Conservation (phyloP, 2,888 invertebrate species). For the Deilephila porcellus region DNA sequence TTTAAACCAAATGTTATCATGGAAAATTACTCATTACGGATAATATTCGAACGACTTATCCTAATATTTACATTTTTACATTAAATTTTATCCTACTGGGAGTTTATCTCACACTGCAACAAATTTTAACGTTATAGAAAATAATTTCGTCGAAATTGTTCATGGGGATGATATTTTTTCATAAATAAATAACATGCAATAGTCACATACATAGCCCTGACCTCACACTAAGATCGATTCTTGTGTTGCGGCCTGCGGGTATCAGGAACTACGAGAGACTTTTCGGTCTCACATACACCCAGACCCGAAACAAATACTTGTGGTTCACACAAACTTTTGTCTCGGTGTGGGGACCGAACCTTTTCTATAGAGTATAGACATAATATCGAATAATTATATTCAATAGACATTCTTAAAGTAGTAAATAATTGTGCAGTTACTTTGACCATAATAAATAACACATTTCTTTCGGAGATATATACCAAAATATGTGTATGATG, state of each 20-base stretch:
- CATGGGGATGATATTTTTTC: neutral
- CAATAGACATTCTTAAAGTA: too few relatives aligned
- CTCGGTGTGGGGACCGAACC: too few relatives aligned
- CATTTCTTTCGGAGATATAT: neutral
- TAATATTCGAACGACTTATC: neutral
- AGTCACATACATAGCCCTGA: too few relatives aligned
- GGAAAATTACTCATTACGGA: neutral
- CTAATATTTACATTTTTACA: conserved; percentile 24
- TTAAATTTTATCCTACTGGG: neutral
- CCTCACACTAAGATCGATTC: too few relatives aligned
- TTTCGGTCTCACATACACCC: too few relatives aligned
- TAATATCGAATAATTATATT: neutral
- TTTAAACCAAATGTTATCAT: neutral
- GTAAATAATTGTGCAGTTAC: too few relatives aligned
- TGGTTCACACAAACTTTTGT: too few relatives aligned
- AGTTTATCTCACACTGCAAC: conserved; percentile 20
- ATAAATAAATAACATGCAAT: neutral
- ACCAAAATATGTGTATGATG: neutral
- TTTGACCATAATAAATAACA: too few relatives aligned
- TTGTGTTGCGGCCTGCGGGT: too few relatives aligned
- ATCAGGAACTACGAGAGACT: too few relatives aligned
- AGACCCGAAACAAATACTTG: too few relatives aligned
- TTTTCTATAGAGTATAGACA: too few relatives aligned
- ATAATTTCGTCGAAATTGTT: conserved; percentile 4
- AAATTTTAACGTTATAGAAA: conserved; percentile 4